Evolutionary conservation across 1,140 invertebrate genomes (phyloP).

Genomic region (Diploscapter pachys): DNA sequence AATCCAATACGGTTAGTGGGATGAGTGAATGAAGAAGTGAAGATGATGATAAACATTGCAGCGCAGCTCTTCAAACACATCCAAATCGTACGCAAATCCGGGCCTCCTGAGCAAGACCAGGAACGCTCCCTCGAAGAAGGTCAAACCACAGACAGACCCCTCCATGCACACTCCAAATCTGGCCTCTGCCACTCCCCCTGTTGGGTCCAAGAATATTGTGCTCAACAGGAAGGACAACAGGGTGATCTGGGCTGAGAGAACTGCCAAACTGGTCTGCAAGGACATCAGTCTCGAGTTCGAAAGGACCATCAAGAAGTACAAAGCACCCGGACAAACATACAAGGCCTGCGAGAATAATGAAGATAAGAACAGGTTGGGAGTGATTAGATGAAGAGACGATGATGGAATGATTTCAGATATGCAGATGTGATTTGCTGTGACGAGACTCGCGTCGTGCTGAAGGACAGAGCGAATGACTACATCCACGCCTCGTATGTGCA

Average conservation of each 20-base stretch:
- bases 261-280: not conserved
- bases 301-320: conserved; percentile 1
- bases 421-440: conserved; percentile 26
- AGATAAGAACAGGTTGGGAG: not conserved
- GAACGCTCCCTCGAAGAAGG: no score
- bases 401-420: conserved; percentile 4
- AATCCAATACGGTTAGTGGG: no score
- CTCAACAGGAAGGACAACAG: conserved; percentile 4
- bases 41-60: no score
- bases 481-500: conserved; percentile 13
- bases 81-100: no score
- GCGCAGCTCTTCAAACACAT: no score
- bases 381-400: not conserved
- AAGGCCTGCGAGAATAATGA: not conserved
- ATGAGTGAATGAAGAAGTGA: no score
- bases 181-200: no score
- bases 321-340: conserved; percentile 1
- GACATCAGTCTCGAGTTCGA: not conserved
- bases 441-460: conserved; percentile 27
- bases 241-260: not conserved
- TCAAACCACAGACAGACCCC: no score
- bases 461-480: conserved; percentile 24
- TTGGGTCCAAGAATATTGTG: no score
- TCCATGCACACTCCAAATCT: no score
- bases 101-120: no score